Base-by-base conservation (phyloP, 1,140 invertebrate species). In the Asbolus verrucosus region DNA sequence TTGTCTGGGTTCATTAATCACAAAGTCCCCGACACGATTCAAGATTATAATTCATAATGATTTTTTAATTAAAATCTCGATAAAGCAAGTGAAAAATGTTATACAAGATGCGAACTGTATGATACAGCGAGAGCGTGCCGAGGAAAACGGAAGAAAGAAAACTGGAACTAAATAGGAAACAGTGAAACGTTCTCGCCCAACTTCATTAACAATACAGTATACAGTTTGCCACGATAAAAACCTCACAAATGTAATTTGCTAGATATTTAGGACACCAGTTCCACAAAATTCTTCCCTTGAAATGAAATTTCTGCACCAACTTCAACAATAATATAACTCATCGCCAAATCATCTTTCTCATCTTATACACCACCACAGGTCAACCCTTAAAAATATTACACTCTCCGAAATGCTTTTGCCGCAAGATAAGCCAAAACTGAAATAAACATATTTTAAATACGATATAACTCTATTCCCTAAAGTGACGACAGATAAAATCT, bases 1-100 rank as follows among this genome's bases (percentile, higher is more conserved):
- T 33, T 39, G 50, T 30, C 63, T 27, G 33, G 38, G 39, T 62
- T 50, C 65, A 59, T 73, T 73, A 66, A 71, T 73, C 72, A 74
- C 61, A 61, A 62, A 67, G 54, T 71, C 67, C n/a, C 63, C 27
- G 16, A 67, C 33, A 41, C 38, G 61, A 46, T 74, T 69, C 27
- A 30, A 73, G 73, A 71, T 75, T 70, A 75, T 75, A 76, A 76
- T 76, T 76, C 73, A 75, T 76, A 76, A 76, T 73, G 75, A 76
- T 73, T 75, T 74, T 76, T 76, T 76, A 76, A 76, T 76, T 76
- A 76, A 75, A 74, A 39, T 46, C 46, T 39, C 43, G 73, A 76
- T 76, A 76, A 71, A 65, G 33, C 69, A 54, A 70, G 69, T 76
- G 75, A 76, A 75, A 76, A 76, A 76, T 76, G 73, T 62, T 46